Conservation (phyloP, 2,113 vertebrate species). For the Carettochelys insculpta region DNA sequence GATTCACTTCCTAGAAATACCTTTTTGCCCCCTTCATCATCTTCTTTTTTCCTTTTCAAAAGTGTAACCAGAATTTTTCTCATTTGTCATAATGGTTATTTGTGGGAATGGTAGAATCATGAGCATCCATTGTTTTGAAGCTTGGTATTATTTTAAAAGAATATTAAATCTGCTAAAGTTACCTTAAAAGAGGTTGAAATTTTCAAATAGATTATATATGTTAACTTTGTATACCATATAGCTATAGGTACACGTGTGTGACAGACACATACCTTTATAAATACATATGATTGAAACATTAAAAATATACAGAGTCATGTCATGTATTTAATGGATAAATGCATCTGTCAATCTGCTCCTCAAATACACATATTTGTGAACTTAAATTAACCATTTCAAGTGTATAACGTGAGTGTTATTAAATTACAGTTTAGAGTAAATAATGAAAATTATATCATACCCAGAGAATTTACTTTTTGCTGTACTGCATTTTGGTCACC, state of each 20-base stretch:
- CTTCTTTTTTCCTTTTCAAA: conserved; percentile 37
- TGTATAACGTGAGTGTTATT: neutral
- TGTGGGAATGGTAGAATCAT: conserved; percentile 17
- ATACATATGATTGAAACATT: neutral
- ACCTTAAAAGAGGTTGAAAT: conserved; percentile 38
- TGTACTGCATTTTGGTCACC: conserved; percentile 35
- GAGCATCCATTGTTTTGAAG: conserved; percentile 45
- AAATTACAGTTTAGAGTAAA: conserved; percentile 21
- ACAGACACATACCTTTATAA: neutral
- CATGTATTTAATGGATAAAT: neutral
- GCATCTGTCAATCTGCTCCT: neutral
- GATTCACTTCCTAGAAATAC: conserved; percentile 48
- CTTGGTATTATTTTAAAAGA: conserved; percentile 25
- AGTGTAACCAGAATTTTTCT: conserved; percentile 31
- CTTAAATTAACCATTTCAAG: conserved; percentile 5
- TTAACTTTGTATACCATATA: neutral
- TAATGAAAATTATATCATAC: conserved; percentile 8
- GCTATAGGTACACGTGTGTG: neutral
- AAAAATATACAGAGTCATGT: neutral
- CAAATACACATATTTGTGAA: neutral
- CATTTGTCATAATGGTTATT: conserved; percentile 53
- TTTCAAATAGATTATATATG: conserved; percentile 14
- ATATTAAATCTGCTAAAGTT: conserved; percentile 41
- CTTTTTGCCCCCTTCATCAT: conserved; percentile 5
- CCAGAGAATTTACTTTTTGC: conserved; percentile 40